Evolutionary conservation across 1,140 invertebrate species (phyloP), one percentile per base, ranked within the genome.

Genomic region (Drosophila tristis): DNA sequence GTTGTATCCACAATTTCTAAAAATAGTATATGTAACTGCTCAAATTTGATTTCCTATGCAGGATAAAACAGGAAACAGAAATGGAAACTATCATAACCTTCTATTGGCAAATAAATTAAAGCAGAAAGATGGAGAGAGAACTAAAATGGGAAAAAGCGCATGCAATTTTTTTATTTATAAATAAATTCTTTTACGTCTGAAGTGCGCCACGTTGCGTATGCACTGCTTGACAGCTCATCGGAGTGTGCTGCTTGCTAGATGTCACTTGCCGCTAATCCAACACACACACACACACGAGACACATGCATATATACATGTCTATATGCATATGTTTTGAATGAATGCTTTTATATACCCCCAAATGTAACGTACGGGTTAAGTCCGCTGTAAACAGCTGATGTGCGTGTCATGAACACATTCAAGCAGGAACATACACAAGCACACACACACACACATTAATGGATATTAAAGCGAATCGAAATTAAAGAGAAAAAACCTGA

Each of bases 381-480:
- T 47, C 35, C 48, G 35, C 31, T 53, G 61, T 53, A 75, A 76
- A 76, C 81, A 84, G 80, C 80, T 86, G 80, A 86, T 85, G 64
- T 71, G 66, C 59, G 77, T 73, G 73, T 65, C 72, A 74, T 64
- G 58, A 65, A 53, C 56, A 65, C 64, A 71, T 77, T 77, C 20
- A 35, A 48, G 43, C 53, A 56, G 35, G 39, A 50, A 44, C 11
- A 53, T 15, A 44, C 39, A 39, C 6, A 57, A 29, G 56, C 35
- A 54, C 58, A 72, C 20, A 54, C 31, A 31, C 9, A 47, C 26
- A 47, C n/a, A n/a, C n/a, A n/a, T n/a, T n/a, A n/a, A n/a, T 44
- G 16, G 67, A 44, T 15, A 39, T 39, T 39, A 39, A 39, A 39
- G 35, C 35, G 4, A 39, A 39, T 5, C 35, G 11, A 39, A 39